Evolutionary conservation across 2,113 vertebrate genomes (phyloP), one percentile per base, ranked within the genome.

Genomic region (Orientallactaga bullata): DNA sequence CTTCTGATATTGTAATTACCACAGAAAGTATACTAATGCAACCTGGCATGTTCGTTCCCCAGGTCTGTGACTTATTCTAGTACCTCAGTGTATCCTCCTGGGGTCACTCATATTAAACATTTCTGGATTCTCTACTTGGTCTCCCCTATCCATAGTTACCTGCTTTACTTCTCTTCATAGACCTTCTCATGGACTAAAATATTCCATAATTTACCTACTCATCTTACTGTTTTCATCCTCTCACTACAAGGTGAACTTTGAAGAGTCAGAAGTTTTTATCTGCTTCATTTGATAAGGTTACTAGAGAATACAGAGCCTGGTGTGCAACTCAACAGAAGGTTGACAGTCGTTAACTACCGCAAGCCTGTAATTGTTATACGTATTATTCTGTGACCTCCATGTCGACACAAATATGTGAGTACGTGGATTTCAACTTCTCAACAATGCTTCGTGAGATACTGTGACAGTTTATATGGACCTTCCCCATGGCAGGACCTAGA

Each of bases 321-420:
- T 7, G 9, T 26, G 1, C 72, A 51, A 71, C 69, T 78, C n/a
- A 63, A 3, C 32, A n/a, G 58, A 58, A 87, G 42, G 72, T 16
- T 26, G 58, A 65, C 71, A 77, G 32, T 51, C 69, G 74, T 15
- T 90, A 61, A 51, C 47, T 28, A 15, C 7, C 39, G 35, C 76
- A 3, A 66, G 13, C 21, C 15, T 55, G 24, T 0, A 0, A 1
- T 11, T 55, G 7, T 37, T 69, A 39, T 1, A 3, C 7, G 17
- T 10, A 7, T 37, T 89, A 30, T 58, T 85, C 65, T 74, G 16
- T 58, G 37, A 60, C 32, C 37, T 71, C 35, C 85, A 13, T 47
- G 35, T 30, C 15, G 12, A 55, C 11, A 42, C 12, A 32, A 16
- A 39, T 51, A 20, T 18, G 42, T 77, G 51, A 20, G 18, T 2